Evolutionary conservation across 1,140 invertebrate species (phyloP), one percentile per base, ranked within the genome.

Genomic region (Adoxophyes honmai): DNA sequence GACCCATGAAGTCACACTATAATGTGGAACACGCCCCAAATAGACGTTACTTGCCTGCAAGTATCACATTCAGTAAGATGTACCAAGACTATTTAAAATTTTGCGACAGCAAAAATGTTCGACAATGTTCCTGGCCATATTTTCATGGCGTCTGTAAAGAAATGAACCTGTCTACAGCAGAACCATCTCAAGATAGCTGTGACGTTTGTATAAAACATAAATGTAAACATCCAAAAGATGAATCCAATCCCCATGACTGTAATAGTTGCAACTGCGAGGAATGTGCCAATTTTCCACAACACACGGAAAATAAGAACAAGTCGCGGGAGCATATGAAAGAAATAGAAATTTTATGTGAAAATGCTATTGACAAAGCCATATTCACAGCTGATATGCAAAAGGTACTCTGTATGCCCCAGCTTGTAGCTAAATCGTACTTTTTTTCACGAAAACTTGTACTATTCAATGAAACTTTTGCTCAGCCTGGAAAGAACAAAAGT

Each of bases 381-480:
- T 65, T 52, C 10, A 66, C 64, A 34, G 59, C 51, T 1, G 64
- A 66, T n/a, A 62, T 66, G 64, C 64, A 62, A 52, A 66, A 61
- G 48, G 64, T 37, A 2, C 61, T 66, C 36, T 54, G 33, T 8
- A 62, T 66, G 59, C 59, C 56, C 9, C 33, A 34, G 33, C 33
- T 34, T 34, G 4, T 5, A 5, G 33, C 33, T 4, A 33, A 33
- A 53, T 7, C 36, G 59, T 5, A 57, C 44, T 10, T 36, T 18
- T 48, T 48, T n/a, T 48, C 42, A 16, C n/a, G 59, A 11, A 65
- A 65, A 37, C 34, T 65, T 0, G 11, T 61, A 0, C 42, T 65
- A 4, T 55, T 65, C 51, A 65, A 58, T 44, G 63, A 61, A 34
- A 52, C 59, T 14, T 61, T 65, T 52, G 63, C 52, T 1, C 18